phyloP scores from a whole-genome alignment of 1,140 invertebrate genomes.

The Littorina saxatilis region DNA sequence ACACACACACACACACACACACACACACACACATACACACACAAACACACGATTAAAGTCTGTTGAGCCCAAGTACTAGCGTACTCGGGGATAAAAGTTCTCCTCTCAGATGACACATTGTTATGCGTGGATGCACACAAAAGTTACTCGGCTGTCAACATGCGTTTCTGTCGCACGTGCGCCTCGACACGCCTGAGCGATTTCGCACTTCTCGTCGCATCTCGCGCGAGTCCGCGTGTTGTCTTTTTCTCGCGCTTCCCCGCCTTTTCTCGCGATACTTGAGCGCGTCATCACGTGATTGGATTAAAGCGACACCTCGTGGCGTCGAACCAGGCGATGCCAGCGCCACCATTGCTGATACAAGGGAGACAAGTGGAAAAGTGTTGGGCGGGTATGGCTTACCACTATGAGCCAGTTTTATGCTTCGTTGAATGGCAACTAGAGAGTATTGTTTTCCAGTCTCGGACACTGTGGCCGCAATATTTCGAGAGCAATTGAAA shows the following conservation, averaged over 20 bases:
- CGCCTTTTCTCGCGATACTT: constrained; percentile 1
- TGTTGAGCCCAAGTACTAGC: too few relatives aligned
- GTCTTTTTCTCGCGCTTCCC: neutral
- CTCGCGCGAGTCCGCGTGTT: neutral
- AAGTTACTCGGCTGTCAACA: neutral
- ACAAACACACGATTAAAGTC: too few relatives aligned
- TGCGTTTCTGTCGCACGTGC: neutral
- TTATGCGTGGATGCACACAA: neutral
- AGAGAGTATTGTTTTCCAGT: too few relatives aligned
- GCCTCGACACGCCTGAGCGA: neutral
- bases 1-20: too few relatives aligned
- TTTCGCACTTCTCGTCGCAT: neutral
- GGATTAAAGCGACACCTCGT: constrained; percentile 1
- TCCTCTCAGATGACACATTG: too few relatives aligned
- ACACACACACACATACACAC: too few relatives aligned
- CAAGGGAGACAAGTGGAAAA: neutral
- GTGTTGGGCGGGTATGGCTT: neutral
- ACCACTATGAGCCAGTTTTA: neutral
- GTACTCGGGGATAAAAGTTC: too few relatives aligned
- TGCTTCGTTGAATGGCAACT: neutral
- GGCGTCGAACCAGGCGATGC: neutral
- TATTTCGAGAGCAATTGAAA: neutral
- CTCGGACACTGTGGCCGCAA: neutral
- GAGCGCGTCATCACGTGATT: constrained; percentile 9
- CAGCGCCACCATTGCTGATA: neutral